phyloP scores from a whole-genome alignment of 2,113 vertebrate species.

The Gopherus flavomarginatus region DNA sequence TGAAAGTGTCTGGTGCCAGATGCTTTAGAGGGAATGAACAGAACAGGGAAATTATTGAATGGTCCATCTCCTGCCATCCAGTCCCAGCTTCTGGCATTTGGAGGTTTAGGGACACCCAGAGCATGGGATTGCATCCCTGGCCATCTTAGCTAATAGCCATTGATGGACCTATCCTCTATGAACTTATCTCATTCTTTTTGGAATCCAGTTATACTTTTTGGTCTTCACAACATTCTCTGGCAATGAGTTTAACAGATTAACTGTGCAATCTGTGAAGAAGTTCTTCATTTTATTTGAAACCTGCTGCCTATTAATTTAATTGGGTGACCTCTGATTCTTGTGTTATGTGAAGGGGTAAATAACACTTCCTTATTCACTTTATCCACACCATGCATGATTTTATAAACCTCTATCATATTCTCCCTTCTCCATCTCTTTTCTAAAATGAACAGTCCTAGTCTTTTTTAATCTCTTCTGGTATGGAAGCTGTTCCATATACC shows the following conservation, averaged over 20 bases:
- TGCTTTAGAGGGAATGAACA: too few relatives aligned
- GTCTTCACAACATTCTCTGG: not conserved
- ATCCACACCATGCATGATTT: not conserved
- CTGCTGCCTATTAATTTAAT: not conserved
- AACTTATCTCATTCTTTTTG: not conserved
- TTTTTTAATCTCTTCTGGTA: not conserved
- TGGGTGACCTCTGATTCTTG: not conserved
- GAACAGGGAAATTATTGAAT: too few relatives aligned
- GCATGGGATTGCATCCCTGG: too few relatives aligned
- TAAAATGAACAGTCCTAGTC: not conserved
- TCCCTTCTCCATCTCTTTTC: not conserved
- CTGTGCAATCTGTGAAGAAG: not conserved
- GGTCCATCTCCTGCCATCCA: too few relatives aligned
- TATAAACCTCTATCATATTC: not conserved
- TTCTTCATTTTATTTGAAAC: not conserved
- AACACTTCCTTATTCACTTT: not conserved
- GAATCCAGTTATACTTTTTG: not conserved
- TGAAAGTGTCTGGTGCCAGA: too few relatives aligned
- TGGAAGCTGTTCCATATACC: not conserved
- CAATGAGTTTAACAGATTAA: not conserved
- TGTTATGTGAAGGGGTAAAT: not conserved
- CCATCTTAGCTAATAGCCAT: not conserved
- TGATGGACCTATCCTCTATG: not conserved
- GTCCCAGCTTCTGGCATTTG: too few relatives aligned
- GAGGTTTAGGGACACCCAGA: too few relatives aligned